Conservation (phyloP, 2,113 vertebrate genomes). For the Epinephelus lanceolatus region DNA sequence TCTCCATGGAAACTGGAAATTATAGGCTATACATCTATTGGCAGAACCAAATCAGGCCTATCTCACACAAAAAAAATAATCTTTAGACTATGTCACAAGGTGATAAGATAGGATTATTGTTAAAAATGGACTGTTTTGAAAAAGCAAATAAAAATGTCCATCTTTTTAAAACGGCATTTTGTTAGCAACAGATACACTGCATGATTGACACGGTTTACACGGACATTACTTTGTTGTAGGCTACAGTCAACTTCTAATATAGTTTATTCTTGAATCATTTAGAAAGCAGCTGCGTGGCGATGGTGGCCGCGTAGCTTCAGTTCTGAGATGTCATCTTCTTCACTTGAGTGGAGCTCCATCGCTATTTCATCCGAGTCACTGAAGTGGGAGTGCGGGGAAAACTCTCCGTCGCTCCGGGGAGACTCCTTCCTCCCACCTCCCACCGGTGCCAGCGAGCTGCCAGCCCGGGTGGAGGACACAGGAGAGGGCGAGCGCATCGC, state of each 20-base stretch:
- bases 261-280: slow-evolving; percentile 28
- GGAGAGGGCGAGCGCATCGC: slow-evolving; percentile 74
- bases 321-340: slow-evolving; percentile 87
- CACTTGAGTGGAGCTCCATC: slow-evolving; percentile 84
- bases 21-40: slow-evolving; percentile 75
- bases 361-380: slow-evolving; percentile 96
- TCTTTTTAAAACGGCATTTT: slow-evolving; percentile 35
- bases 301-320: slow-evolving; percentile 78
- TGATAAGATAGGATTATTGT: slow-evolving; percentile 59
- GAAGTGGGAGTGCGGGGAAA: slow-evolving; percentile 96
- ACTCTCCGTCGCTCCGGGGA: slow-evolving; percentile 95
- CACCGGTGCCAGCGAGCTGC: slow-evolving; percentile 71
- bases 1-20: slow-evolving; percentile 77
- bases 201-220: slow-evolving; percentile 77
- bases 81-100: slow-evolving; percentile 58
- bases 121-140: slow-evolving; percentile 27
- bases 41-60: slow-evolving; percentile 80
- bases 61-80: slow-evolving; percentile 58
- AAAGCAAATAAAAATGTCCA: not conserved
- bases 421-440: slow-evolving; percentile 88
- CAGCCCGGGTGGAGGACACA: slow-evolving; percentile 70
- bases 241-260: slow-evolving; percentile 1
- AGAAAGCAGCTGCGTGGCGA: slow-evolving; percentile 65
- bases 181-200: slow-evolving; percentile 25
- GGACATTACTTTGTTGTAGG: slow-evolving; percentile 16